Percentiles rank a stretch among this genome's conserved stretches.
phyloP scores from a whole-genome alignment of 2,888 invertebrate species.

The Cartodere bifasciata region DNA sequence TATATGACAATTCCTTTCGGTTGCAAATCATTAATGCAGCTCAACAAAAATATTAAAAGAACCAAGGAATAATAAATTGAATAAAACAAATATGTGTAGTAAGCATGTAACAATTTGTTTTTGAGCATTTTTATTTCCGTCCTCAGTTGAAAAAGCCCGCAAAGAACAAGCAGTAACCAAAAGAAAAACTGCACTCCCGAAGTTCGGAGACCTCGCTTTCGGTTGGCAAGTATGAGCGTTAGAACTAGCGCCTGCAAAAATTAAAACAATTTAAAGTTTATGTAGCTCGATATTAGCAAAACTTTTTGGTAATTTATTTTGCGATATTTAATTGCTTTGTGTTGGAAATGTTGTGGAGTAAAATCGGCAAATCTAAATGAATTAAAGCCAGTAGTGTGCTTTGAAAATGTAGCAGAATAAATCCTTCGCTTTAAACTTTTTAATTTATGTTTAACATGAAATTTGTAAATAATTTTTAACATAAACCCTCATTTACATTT shows the following conservation, averaged over 20 bases:
- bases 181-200: conserved; percentile 11
- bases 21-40: conserved; percentile 8
- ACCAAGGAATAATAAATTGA: conserved; percentile 11
- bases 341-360: no score
- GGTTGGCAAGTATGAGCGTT: conserved; percentile 8
- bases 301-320: no score
- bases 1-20: conserved; percentile 5
- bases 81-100: conserved; percentile 11
- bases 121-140: conserved; percentile 8
- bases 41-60: conserved; percentile 8
- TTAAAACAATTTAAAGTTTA: no score
- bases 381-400: no score
- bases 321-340: no score
- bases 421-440: no score
- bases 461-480: no score
- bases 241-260: conserved; percentile 31
- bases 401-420: no score
- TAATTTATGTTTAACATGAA: no score
- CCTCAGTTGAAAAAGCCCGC: conserved; percentile 9
- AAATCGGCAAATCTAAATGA: no score
- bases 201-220: conserved; percentile 10
- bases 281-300: no score
- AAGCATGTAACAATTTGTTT: conserved; percentile 8
- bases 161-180: conserved; percentile 9
- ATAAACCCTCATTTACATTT: no score